A percentile compares a stretch with the other conserved stretches of the same genome.
These are phyloP conservation scores for Ctenopoma kingsleyae DNA, from an alignment of 2,797 vertebrate genomes.

Conservation along the genomic window DNA sequence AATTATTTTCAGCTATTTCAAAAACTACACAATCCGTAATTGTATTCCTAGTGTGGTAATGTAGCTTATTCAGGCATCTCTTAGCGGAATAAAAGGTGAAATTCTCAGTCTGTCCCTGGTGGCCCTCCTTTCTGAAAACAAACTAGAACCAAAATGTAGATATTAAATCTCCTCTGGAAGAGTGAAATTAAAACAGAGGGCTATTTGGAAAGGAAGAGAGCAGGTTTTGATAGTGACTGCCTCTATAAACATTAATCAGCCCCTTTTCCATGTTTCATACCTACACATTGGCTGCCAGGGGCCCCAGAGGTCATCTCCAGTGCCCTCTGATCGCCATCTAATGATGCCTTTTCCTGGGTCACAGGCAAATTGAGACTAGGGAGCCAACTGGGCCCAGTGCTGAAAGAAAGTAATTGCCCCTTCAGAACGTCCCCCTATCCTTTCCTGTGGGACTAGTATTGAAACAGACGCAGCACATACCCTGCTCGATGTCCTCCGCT, in stretches of 20 bases:
- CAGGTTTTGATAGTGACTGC: slow-evolving; percentile 42
- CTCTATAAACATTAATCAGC: slow-evolving; percentile 76
- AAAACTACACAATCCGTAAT: not conserved
- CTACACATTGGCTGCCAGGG: slow-evolving; percentile 35
- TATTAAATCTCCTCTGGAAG: slow-evolving; percentile 1
- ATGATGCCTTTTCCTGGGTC: slow-evolving; percentile 75
- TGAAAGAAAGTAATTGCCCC: slow-evolving; percentile 67
- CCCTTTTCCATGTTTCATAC: slow-evolving; percentile 44
- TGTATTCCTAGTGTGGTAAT: not conserved
- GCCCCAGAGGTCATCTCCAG: slow-evolving; percentile 61
- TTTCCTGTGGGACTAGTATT: slow-evolving; percentile 41
- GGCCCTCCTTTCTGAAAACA: not conserved
- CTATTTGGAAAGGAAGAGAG: slow-evolving; percentile 6
- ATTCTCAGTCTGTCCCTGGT: not conserved
- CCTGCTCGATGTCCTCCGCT: slow-evolving; percentile 54
- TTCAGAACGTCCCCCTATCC: slow-evolving; percentile 43
- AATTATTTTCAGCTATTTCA: not conserved
- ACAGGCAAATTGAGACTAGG: slow-evolving; percentile 49
- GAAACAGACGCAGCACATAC: slow-evolving; percentile 64
- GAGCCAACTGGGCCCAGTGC: slow-evolving; percentile 37
- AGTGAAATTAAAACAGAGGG: slow-evolving; percentile 38
- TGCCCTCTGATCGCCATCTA: slow-evolving; percentile 62
- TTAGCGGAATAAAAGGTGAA: not conserved
- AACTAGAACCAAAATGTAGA: not conserved
- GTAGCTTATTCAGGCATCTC: not conserved